These are phyloP conservation scores for Nerophis ophidion DNA, from an alignment of 2,113 vertebrate genomes.

Conservation along the genomic window DNA sequence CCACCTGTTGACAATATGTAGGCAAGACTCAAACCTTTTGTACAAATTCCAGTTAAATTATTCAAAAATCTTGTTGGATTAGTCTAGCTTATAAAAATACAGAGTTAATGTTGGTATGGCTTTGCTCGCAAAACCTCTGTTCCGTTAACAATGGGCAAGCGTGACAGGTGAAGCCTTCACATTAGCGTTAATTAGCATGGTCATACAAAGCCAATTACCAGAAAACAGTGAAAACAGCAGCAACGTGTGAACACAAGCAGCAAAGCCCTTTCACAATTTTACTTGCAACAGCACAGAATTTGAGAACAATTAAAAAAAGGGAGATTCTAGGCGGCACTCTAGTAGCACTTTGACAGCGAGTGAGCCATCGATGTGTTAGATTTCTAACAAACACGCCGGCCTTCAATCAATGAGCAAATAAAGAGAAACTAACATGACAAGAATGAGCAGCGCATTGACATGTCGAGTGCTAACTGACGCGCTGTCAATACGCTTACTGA, in stretches of 20 bases:
- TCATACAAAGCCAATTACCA: background rate
- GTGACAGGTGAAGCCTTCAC: background rate
- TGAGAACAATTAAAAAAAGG: background rate
- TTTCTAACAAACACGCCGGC: constrained; percentile 25
- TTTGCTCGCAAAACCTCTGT: background rate
- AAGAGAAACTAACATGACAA: constrained; percentile 35
- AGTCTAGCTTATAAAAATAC: too few species aligned
- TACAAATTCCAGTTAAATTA: too few species aligned
- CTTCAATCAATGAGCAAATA: constrained; percentile 29
- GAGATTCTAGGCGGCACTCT: background rate
- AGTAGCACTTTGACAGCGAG: background rate
- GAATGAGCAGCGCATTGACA: constrained; percentile 60
- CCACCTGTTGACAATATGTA: too few species aligned
- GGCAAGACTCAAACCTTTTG: too few species aligned
- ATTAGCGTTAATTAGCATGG: constrained; percentile 1
- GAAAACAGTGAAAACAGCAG: background rate
- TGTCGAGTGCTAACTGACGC: constrained; percentile 72
- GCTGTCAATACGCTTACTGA: constrained; percentile 72
- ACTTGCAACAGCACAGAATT: background rate
- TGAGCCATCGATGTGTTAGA: constrained; percentile 16
- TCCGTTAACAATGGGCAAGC: background rate
- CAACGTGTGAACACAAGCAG: background rate
- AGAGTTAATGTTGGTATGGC: too few species aligned
- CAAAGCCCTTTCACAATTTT: background rate
- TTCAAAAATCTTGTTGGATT: too few species aligned